These are phyloP conservation scores for Tetragnatha versicolor DNA, from an alignment of 1,140 invertebrate species.

Conservation along the genomic window DNA sequence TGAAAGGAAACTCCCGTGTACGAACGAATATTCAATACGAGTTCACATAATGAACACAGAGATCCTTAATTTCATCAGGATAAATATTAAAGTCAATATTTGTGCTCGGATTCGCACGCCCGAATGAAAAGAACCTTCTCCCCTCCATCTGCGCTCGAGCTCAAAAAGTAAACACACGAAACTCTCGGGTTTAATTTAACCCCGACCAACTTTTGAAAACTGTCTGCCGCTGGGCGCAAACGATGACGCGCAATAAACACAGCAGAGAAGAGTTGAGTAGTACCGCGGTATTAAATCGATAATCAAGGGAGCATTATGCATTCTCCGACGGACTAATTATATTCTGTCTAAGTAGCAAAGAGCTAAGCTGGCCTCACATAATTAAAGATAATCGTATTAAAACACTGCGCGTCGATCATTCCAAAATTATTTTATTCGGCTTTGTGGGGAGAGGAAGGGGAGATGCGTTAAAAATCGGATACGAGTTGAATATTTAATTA, in stretches of 20 bases:
- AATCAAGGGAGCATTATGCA: slow-evolving; percentile 47
- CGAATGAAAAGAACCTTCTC: too few relatives aligned
- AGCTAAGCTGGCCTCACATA: slow-evolving; percentile 45
- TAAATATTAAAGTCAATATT: too few relatives aligned
- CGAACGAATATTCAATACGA: too few relatives aligned
- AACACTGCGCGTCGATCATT: slow-evolving; percentile 43
- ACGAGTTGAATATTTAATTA: slow-evolving; percentile 49
- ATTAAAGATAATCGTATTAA: slow-evolving; percentile 54
- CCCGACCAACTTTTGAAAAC: not conserved
- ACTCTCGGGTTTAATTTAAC: slow-evolving; percentile 16
- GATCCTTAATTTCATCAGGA: too few relatives aligned
- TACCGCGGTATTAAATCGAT: slow-evolving; percentile 38
- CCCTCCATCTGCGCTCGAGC: not conserved
- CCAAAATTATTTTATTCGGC: slow-evolving; percentile 41
- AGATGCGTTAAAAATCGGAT: slow-evolving; percentile 45
- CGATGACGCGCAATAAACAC: slow-evolving; percentile 14
- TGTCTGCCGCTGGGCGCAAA: not conserved
- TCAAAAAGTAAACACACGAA: not conserved
- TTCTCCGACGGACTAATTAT: slow-evolving; percentile 44
- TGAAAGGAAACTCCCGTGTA: too few relatives aligned
- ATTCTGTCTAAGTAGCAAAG: slow-evolving; percentile 37
- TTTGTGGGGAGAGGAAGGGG: too few relatives aligned
- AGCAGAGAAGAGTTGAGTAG: slow-evolving; percentile 5
- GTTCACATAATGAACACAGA: too few relatives aligned
- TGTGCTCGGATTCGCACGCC: too few relatives aligned